Conservation (phyloP, 2,888 invertebrate genomes). For the Maniola hyperantus region DNA sequence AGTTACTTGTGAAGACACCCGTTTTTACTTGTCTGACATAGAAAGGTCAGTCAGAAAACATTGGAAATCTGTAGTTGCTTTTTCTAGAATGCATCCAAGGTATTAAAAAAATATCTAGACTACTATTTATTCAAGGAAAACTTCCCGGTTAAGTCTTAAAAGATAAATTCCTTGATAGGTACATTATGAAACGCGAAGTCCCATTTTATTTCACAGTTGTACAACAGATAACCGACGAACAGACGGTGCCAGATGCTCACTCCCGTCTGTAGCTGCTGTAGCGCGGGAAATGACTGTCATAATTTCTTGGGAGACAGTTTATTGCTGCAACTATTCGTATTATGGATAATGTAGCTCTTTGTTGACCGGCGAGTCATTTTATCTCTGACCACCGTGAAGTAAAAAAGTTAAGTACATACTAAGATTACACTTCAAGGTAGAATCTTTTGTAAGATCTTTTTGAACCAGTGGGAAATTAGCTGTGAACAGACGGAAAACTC, state of each 20-base stretch:
- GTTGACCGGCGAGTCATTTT: constrained; percentile 8
- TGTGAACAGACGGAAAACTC: too few relatives aligned
- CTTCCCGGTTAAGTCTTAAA: not conserved
- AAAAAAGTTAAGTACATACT: not conserved
- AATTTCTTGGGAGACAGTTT: constrained; percentile 34
- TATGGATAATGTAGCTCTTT: constrained; percentile 24
- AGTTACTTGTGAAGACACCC: too few relatives aligned
- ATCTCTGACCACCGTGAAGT: constrained; percentile 3
- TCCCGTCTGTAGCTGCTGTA: not conserved
- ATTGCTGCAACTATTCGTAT: constrained; percentile 21
- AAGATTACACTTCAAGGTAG: not conserved
- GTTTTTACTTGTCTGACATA: too few relatives aligned
- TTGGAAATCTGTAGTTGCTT: too few relatives aligned
- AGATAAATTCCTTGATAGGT: constrained; percentile 2
- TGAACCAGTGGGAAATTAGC: too few relatives aligned
- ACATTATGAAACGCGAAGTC: constrained; percentile 14
- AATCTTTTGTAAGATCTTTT: too few relatives aligned
- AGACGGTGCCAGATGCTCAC: constrained; percentile 9
- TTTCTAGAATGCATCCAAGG: too few relatives aligned
- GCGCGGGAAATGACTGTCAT: constrained; percentile 23
- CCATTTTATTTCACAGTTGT: constrained; percentile 21
- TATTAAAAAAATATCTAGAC: not conserved
- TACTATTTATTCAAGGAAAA: not conserved
- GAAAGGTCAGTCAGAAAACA: too few relatives aligned
- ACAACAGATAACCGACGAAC: constrained; percentile 14